Conservation (phyloP, 2,113 vertebrate species). For the Oreotrochilus melanogaster region DNA sequence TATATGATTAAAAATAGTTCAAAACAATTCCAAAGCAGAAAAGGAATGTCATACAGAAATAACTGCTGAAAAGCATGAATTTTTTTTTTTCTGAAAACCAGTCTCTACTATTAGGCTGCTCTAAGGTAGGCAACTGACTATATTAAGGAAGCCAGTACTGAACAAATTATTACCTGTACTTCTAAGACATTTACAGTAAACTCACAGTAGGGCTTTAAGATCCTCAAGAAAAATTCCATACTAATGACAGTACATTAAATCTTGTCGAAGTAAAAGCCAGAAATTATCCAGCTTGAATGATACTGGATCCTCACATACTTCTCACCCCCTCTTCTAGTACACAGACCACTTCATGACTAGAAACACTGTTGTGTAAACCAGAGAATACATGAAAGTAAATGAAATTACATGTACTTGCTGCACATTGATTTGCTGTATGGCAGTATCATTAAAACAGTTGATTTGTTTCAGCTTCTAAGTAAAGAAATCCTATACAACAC, state of each 20-base stretch:
- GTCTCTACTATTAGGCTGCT: not conserved
- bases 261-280: not conserved
- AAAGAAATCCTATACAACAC: not conserved
- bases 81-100: not conserved
- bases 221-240: not conserved
- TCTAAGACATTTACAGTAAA: not conserved
- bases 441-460: not conserved
- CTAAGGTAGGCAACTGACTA: not conserved
- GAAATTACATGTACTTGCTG: not conserved
- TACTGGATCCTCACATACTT: fast-evolving
- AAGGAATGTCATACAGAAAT: not conserved
- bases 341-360: not conserved
- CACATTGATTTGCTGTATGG: not conserved
- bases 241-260: not conserved
- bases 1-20: not conserved
- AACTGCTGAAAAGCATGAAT: not conserved
- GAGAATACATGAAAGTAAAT: not conserved
- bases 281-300: not conserved
- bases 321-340: not conserved
- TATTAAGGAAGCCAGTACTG: not conserved
- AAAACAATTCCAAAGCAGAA: not conserved
- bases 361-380: not conserved
- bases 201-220: not conserved
- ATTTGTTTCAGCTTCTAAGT: not conserved
- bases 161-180: not conserved